phyloP scores from a whole-genome alignment of 2,113 vertebrate genomes.

The Cairina moschata region DNA sequence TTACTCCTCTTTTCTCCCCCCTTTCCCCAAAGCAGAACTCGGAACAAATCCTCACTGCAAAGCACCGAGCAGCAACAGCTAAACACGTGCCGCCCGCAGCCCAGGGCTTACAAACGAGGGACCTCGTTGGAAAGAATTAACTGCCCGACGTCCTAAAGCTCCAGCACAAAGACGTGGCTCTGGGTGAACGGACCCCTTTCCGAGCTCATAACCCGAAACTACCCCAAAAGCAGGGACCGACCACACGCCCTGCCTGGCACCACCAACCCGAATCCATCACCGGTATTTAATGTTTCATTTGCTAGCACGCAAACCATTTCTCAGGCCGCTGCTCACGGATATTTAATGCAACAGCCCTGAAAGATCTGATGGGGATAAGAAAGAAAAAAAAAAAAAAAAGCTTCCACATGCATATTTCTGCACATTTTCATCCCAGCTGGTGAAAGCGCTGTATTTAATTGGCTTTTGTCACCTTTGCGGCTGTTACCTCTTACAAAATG shows the following conservation, averaged over 20 bases:
- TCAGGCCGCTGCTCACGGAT: not conserved
- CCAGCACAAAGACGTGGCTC: rapidly evolving
- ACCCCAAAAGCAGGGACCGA: not conserved
- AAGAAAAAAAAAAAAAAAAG: not conserved
- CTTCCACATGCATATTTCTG: not conserved
- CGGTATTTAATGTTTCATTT: not conserved
- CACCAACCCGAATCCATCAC: not conserved
- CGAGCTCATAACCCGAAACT: not conserved
- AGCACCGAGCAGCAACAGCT: rapidly evolving
- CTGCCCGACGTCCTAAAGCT: not conserved
- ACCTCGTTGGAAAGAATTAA: not conserved
- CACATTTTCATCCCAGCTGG: not conserved
- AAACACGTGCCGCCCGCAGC: not conserved
- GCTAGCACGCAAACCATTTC: not conserved
- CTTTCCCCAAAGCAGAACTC: not conserved
- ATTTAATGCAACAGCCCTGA: not conserved
- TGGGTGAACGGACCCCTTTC: not conserved
- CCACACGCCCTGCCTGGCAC: not conserved
- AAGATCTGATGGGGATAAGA: not conserved
- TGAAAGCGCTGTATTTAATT: not conserved
- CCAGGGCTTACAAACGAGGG: not conserved
- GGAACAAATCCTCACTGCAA: not conserved
- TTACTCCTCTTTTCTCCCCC: not conserved
- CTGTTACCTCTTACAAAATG: not conserved
- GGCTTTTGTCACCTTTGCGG: not conserved